Evolutionary conservation across 1,140 invertebrate species (phyloP).

Genomic region (Macrotrachela quadricornifera): DNA sequence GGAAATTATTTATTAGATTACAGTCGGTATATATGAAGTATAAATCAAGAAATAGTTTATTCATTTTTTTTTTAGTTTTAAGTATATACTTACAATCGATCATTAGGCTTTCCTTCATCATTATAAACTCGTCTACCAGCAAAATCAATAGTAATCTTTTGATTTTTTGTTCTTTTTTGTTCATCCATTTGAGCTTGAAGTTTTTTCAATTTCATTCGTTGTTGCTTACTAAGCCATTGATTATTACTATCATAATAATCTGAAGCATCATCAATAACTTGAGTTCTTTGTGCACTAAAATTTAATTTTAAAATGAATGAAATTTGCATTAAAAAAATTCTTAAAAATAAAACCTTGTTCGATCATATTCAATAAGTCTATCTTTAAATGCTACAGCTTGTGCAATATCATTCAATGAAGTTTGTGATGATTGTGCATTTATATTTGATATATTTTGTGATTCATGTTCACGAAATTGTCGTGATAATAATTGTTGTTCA

Average conservation of each 20-base stretch:
- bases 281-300: slow-evolving; percentile 52
- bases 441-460: slow-evolving; percentile 45
- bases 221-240: slow-evolving; percentile 51
- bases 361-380: slow-evolving; percentile 61
- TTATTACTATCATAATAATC: slow-evolving; percentile 64
- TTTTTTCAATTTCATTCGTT: slow-evolving; percentile 40
- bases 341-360: slow-evolving; percentile 35
- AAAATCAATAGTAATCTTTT: slow-evolving; percentile 50
- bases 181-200: slow-evolving; percentile 44
- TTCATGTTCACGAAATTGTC: slow-evolving; percentile 45
- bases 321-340: slow-evolving; percentile 3
- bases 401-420: slow-evolving; percentile 25
- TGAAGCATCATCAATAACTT: slow-evolving; percentile 76
- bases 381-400: slow-evolving; percentile 57
- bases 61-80: too few species aligned
- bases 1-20: too few species aligned
- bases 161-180: slow-evolving; percentile 43
- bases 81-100: too few species aligned
- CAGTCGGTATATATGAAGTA: too few species aligned
- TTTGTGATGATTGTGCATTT: slow-evolving; percentile 17
- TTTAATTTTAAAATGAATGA: neutral
- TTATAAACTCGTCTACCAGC: slow-evolving; percentile 40
- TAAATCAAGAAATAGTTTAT: too few species aligned
- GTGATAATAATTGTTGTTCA: slow-evolving; percentile 45
- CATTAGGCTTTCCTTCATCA: slow-evolving; percentile 17